Conservation (phyloP, 2,797 vertebrate genomes). For the Lepus oiostolus region DNA sequence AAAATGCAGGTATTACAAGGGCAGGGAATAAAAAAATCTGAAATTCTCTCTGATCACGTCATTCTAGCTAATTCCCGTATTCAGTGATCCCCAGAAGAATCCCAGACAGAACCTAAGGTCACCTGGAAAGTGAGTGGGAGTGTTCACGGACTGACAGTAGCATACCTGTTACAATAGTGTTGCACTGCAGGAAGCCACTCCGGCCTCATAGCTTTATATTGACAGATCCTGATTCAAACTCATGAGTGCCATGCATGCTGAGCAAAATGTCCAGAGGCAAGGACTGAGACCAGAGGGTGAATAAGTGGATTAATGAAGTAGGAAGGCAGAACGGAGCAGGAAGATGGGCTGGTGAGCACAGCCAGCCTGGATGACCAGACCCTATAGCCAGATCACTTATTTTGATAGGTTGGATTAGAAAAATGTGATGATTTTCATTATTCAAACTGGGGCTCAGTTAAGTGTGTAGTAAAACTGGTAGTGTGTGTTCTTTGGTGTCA, state of each 20-base stretch:
- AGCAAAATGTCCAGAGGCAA: not conserved
- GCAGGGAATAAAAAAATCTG: not conserved
- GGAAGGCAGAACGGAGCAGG: not conserved
- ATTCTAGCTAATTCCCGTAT: not conserved
- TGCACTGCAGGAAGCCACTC: not conserved
- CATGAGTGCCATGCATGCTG: not conserved
- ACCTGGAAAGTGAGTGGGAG: not conserved
- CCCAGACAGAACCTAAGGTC: not conserved
- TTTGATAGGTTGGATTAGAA: not conserved
- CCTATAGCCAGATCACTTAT: not conserved
- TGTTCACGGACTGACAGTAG: not conserved
- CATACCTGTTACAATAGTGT: not conserved
- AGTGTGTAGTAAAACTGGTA: not conserved
- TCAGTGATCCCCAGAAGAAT: not conserved
- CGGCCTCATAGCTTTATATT: not conserved
- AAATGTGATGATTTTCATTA: not conserved
- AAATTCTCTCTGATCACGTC: not conserved
- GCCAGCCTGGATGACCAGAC: not conserved
- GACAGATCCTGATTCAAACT: not conserved
- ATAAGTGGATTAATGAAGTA: not conserved
- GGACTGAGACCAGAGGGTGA: not conserved
- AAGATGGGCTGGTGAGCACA: no score
- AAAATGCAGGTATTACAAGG: not conserved
- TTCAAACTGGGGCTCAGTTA: not conserved
- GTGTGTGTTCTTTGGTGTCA: not conserved